Evolutionary conservation across 1,140 invertebrate genomes (phyloP), one percentile per base, ranked within the genome.

Genomic region (Papilio aristodemus): DNA sequence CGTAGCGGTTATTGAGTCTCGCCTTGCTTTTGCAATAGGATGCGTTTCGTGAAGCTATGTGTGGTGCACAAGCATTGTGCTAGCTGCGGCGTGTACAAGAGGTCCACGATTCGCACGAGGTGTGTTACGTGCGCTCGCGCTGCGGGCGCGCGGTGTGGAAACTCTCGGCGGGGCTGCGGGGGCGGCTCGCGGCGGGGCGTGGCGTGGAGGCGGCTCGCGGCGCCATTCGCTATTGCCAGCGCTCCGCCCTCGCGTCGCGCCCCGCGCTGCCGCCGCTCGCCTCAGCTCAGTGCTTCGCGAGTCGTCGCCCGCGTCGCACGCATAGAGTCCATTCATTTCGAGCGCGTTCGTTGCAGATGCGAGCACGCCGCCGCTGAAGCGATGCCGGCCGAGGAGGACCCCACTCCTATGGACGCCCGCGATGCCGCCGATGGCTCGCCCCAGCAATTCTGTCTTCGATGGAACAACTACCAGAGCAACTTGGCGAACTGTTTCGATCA

Each of bases 391-490:
- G 87, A 89, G 80, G 87, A 87, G 74, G 86, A 90, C 78, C 80
- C 85, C 77, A 84, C 81, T 83, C 77, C 81, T 64, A 90, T 89
- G 88, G 88, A 90, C 76, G 78, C 78, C 76, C 81, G 85, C 71
- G 88, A 88, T 66, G 76, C 79, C 73, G 78, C 82, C 75, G 86
- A 77, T 64, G 79, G 81, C 72, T 86, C 86, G 39, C 86, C 86
- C 62, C 93, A 94, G 75, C 93, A 93, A 76, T 93, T 98, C 93
- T 98, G 97, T 87, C 93, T 98, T 79, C 93, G 97, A 37, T 98
- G 97, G 97, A 98, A 98, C 93, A 98, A 98, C 86, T 98, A 98
- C 91, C 97, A 97, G 87, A 95, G 94, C 69, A 98, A 98, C 86
- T 92, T 98, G 79, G 96, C 97, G 64, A 97, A 95, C 90, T 97